Evolutionary conservation across 2,113 vertebrate species (phyloP), one percentile per base, ranked within the genome.

Genomic region (Tricholaema leucomelas): DNA sequence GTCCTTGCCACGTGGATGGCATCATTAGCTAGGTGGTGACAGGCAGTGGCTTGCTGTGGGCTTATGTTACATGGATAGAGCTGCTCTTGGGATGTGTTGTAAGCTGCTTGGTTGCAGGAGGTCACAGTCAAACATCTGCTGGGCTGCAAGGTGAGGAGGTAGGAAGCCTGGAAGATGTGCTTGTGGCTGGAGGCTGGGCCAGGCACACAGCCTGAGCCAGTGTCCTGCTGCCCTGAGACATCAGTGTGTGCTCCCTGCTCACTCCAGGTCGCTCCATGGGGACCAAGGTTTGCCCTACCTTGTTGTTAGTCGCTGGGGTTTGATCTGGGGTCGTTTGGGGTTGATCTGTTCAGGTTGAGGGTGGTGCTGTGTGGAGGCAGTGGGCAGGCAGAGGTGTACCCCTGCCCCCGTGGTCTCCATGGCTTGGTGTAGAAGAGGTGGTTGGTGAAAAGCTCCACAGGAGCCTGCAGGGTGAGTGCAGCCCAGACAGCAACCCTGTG

Each of bases 201-300:
- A n/a, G 73, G 69, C 52, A 28, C 15, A 19, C 23, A 23, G n/a
- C 13, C 67, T 36, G 36, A 12, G 28, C 69, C 38, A 6, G 19
- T 80, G 31, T 36, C 65, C 16, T 31, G 48, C 59, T 25, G 24
- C 48, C 40, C 44, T 31, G 55, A 85, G 58, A 15, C 0, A 3
- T 25, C 2, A 1, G 15, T 1, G 1, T 1, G 3, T 31, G n/a
- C 27, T 21, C 56, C 42, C 30, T 66, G 38, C 30, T 42, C 18
- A 0, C 2, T 1, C 21, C 0, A 0, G 14, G 9, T 27, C 25
- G 18, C 60, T 83, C 46, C 1, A 2, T 70, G 0, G 4, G 65
- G 31, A 0, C 15, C 20, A 7, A 33, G 28, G 31, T 63, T 75
- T 44, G 6, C 14, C 35, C 21, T 35, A 5, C 19, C 1, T n/a